These are phyloP conservation scores for Pectinophora gossypiella DNA, from an alignment of 1,140 invertebrate genomes.

Conservation along the genomic window DNA sequence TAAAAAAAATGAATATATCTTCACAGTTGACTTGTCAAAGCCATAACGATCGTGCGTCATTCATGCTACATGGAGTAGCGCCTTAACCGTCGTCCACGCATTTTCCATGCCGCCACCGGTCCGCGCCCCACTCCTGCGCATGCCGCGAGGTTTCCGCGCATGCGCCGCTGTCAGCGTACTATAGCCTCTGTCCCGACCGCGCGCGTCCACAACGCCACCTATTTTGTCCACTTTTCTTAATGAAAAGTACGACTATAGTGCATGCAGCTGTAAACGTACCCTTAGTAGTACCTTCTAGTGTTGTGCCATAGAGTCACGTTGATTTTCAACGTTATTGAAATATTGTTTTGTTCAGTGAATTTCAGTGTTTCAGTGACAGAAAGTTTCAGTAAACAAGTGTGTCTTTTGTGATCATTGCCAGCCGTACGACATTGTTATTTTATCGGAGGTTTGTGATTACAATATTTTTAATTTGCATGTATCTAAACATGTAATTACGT, in stretches of 20 bases:
- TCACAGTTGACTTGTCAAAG: too few species aligned
- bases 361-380: constrained; percentile 5
- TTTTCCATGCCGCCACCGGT: constrained; percentile 35
- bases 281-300: too few species aligned
- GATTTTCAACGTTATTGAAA: too few species aligned
- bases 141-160: constrained; percentile 30
- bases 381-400: not conserved
- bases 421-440: not conserved
- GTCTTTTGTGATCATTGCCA: not conserved
- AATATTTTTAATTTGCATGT: too few species aligned
- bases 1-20: too few species aligned
- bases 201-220: constrained; percentile 32
- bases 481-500: too few species aligned
- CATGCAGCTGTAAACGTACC: constrained; percentile 1
- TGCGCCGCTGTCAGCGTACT: too few species aligned
- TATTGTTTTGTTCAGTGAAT: constrained; percentile 5
- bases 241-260: constrained; percentile 48
- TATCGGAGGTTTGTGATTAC: not conserved
- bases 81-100: constrained; percentile 32
- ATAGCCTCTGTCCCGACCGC: constrained; percentile 36
- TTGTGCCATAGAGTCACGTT: constrained; percentile 22
- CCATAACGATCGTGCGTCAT: too few species aligned
- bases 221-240: constrained; percentile 48
- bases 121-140: constrained; percentile 48
- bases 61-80: not conserved